Conservation (phyloP, 30 jellyfish, hydroid and myxozoan genomes). For the Aurelia sp. region DNA sequence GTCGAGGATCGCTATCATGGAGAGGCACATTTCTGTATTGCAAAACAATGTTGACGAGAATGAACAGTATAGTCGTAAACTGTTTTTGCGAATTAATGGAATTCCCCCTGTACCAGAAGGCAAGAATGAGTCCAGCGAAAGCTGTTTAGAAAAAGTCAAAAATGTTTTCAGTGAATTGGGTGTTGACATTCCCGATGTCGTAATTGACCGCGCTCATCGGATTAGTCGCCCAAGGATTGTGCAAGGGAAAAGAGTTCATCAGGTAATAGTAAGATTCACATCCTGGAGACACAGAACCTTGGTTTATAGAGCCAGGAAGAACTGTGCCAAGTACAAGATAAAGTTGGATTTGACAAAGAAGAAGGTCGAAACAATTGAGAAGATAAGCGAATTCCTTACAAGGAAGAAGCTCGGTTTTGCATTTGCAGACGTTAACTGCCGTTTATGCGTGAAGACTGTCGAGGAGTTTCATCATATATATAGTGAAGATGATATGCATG, state of each 20-base stretch:
- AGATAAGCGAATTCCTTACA: background rate
- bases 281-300: slow-evolving; percentile 31
- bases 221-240: background rate
- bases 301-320: slow-evolving; percentile 39
- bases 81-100: slow-evolving; percentile 25
- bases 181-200: background rate
- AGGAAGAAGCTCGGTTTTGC: too few relatives aligned
- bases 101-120: slow-evolving; percentile 14
- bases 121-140: too few relatives aligned
- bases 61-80: slow-evolving; percentile 19
- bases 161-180: background rate
- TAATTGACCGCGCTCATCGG: too few relatives aligned
- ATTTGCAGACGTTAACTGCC: too few relatives aligned
- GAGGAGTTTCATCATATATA: too few relatives aligned
- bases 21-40: slow-evolving; percentile 22
- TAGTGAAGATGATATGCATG: too few relatives aligned
- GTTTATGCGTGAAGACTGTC: too few relatives aligned
- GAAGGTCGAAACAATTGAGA: background rate
- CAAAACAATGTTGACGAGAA: slow-evolving; percentile 20
- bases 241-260: slow-evolving; percentile 28
- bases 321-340: background rate
- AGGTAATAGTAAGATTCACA: slow-evolving; percentile 21
- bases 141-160: too few relatives aligned
- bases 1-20: slow-evolving; percentile 17
- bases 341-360: slow-evolving; percentile 8